Percentiles rank a stretch among this genome's conserved stretches.
Conservation (phyloP, 2,888 invertebrate species). For the Serrognathus titanus region DNA sequence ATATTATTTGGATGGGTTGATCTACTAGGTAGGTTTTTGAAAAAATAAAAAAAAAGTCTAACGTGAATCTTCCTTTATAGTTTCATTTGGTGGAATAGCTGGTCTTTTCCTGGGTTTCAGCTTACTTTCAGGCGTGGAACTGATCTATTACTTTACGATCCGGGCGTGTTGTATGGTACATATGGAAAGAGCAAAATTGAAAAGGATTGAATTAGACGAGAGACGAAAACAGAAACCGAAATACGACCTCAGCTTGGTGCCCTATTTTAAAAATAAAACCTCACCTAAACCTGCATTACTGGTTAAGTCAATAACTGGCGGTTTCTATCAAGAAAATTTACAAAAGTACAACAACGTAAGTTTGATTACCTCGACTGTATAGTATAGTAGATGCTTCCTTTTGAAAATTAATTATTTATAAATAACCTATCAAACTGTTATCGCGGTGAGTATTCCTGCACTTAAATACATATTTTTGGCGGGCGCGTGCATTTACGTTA, state of each 20-base stretch:
- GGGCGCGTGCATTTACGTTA: too few species aligned
- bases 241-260: conserved; percentile 44
- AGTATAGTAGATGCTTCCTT: too few species aligned
- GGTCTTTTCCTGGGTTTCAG: conserved; percentile 73
- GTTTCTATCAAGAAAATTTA: conserved; percentile 6
- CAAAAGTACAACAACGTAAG: conserved; percentile 19
- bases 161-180: conserved; percentile 63
- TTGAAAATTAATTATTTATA: too few species aligned
- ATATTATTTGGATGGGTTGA: conserved; percentile 84
- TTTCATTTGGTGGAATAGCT: conserved; percentile 64
- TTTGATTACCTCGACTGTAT: background rate
- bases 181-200: conserved; percentile 52
- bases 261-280: conserved; percentile 40
- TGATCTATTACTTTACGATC: conserved; percentile 73
- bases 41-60: background rate
- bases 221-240: conserved; percentile 35
- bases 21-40: conserved; percentile 59
- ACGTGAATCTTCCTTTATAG: conserved; percentile 42
- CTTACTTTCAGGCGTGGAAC: conserved; percentile 70
- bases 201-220: conserved; percentile 51
- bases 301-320: background rate
- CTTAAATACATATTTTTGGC: too few species aligned
- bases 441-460: too few species aligned
- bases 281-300: conserved; percentile 30
- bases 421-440: too few species aligned